Conservation (phyloP, 1,140 invertebrate genomes). For the Hetaerina americana region DNA sequence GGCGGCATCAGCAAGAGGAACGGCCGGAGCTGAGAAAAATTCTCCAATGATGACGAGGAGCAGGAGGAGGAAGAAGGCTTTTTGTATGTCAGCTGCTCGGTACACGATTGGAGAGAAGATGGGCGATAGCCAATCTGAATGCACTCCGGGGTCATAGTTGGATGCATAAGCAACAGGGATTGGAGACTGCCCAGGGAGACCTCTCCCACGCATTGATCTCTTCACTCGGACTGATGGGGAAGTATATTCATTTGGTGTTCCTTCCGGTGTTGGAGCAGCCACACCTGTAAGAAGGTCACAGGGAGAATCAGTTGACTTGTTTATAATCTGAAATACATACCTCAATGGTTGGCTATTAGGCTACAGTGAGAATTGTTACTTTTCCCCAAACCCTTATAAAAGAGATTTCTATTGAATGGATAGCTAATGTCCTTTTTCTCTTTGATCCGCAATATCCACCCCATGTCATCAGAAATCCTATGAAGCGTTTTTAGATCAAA, state of each 20-base stretch:
- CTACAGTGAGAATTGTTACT: too few species aligned
- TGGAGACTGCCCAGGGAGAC: conserved; percentile 47
- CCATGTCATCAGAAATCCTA: too few species aligned
- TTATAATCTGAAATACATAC: too few species aligned
- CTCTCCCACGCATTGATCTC: neutral
- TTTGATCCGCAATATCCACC: too few species aligned
- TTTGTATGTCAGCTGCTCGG: conserved; percentile 68
- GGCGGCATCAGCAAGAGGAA: neutral
- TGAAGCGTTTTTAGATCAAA: too few species aligned
- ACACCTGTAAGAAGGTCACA: neutral
- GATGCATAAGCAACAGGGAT: conserved; percentile 60
- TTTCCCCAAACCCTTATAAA: too few species aligned
- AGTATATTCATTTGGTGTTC: neutral
- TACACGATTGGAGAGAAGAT: conserved; percentile 91
- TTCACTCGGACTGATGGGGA: neutral
- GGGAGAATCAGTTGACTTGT: too few species aligned
- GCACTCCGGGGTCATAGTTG: conserved; percentile 66
- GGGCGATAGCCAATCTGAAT: conserved; percentile 74
- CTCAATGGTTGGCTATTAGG: too few species aligned
- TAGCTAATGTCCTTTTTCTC: too few species aligned
- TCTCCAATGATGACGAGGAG: conserved; percentile 90
- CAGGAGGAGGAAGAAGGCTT: conserved; percentile 88
- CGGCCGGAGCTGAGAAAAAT: conserved; percentile 90
- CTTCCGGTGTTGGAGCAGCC: neutral
- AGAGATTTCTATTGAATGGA: too few species aligned